These are phyloP conservation scores for Saturnia japonica DNA, from an alignment of 2,888 invertebrate species.

Conservation along the genomic window DNA sequence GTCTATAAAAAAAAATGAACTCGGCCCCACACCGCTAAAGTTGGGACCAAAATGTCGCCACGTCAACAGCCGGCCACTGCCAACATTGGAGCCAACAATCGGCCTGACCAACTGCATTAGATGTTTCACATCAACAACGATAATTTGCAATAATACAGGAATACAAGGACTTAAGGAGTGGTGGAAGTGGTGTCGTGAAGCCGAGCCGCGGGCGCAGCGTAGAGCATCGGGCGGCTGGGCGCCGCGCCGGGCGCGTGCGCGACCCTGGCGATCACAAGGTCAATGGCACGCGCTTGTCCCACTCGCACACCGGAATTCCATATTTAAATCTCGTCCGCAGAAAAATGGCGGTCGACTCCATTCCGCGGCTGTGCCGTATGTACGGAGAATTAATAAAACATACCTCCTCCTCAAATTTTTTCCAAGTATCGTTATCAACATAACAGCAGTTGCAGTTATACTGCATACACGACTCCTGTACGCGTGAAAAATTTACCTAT, in stretches of 20 bases:
- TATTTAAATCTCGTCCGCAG: conserved; percentile 82
- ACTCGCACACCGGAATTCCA: conserved; percentile 82
- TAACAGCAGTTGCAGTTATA: conserved; percentile 60
- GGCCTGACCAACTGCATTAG: too few relatives aligned
- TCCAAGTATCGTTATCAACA: conserved; percentile 68
- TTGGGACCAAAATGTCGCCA: too few relatives aligned
- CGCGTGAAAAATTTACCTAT: conserved; percentile 39
- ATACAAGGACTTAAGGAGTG: conserved; percentile 28
- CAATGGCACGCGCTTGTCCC: conserved; percentile 80
- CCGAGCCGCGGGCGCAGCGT: conserved; percentile 41
- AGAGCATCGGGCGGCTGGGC: conserved; percentile 50
- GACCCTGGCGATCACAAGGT: conserved; percentile 74
- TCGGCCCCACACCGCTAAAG: too few relatives aligned
- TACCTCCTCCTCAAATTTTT: conserved; percentile 69
- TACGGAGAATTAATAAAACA: conserved; percentile 81
- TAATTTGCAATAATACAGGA: conserved; percentile 15
- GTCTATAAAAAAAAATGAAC: too few relatives aligned
- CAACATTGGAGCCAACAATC: too few relatives aligned
- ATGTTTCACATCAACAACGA: too few relatives aligned
- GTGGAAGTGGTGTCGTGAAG: conserved; percentile 29
- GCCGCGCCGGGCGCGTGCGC: conserved; percentile 76
- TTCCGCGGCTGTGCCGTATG: conserved; percentile 67
- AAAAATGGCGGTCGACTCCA: conserved; percentile 80
- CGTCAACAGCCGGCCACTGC: too few relatives aligned
- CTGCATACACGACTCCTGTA: conserved; percentile 43